These are phyloP conservation scores for Drosophila histrio DNA, from an alignment of 2,888 invertebrate genomes.

Conservation along the genomic window DNA sequence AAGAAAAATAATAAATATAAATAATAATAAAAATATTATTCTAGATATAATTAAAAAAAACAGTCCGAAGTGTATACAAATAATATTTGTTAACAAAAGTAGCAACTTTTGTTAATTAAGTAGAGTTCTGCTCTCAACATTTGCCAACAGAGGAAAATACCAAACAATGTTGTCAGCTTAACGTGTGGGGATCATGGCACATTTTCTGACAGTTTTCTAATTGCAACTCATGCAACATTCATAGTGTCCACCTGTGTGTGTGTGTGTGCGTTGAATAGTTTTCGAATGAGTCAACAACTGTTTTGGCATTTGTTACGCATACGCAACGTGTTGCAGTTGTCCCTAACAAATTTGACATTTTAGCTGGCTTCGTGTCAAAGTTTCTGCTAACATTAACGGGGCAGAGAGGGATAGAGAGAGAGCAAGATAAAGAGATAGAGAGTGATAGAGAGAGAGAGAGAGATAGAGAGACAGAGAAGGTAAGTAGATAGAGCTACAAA, in stretches of 20 bases:
- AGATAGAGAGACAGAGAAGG: neutral
- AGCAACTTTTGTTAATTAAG: slow-evolving; percentile 11
- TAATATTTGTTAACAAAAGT: neutral
- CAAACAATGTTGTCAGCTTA: slow-evolving; percentile 19
- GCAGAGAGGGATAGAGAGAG: neutral
- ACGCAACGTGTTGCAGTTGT: slow-evolving; percentile 40
- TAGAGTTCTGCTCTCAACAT: neutral
- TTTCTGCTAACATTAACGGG: neutral
- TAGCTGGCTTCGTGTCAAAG: slow-evolving; percentile 7
- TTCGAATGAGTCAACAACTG: slow-evolving; percentile 39
- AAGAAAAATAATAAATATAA: too few relatives aligned
- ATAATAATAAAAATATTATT: neutral
- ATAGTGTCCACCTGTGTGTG: slow-evolving; percentile 3
- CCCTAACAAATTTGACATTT: slow-evolving; percentile 35
- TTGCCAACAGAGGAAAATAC: neutral
- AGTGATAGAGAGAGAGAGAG: neutral
- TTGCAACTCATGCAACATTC: slow-evolving; percentile 54
- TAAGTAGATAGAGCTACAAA: too few relatives aligned
- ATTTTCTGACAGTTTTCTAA: slow-evolving; percentile 41
- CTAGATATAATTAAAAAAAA: too few relatives aligned
- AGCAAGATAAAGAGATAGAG: neutral
- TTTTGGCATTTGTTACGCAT: slow-evolving; percentile 54
- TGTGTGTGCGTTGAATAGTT: slow-evolving; percentile 5
- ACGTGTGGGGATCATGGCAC: slow-evolving; percentile 13
- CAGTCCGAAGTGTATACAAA: neutral